A percentile compares a stretch with the other conserved stretches of the same genome.
Evolutionary conservation across 2,888 invertebrate species (phyloP).

Genomic region (Vannuccia rotundouncinata): DNA sequence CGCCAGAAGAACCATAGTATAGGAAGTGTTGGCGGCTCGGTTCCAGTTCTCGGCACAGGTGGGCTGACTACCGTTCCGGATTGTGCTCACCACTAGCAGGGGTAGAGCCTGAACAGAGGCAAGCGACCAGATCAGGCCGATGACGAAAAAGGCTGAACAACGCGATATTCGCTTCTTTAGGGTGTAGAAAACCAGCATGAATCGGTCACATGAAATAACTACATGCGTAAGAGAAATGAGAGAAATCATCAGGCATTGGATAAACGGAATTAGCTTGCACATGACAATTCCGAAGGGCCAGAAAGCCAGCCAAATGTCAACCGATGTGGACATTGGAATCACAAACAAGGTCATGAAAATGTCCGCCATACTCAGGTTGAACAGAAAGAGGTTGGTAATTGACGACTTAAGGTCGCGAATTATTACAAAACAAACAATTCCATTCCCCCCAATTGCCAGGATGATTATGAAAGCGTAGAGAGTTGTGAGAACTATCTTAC

Average conservation of each 20-base stretch:
- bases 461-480: constrained; percentile 24
- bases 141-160: neutral
- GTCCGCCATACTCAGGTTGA: constrained; percentile 35
- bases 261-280: constrained; percentile 31
- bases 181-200: constrained; percentile 34
- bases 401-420: constrained; percentile 28
- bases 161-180: constrained; percentile 29
- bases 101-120: neutral
- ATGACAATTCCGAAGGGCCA: constrained; percentile 30
- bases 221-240: constrained; percentile 35
- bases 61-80: neutral
- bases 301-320: constrained; percentile 28
- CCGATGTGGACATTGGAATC: constrained; percentile 31
- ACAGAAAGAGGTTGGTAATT: constrained; percentile 35
- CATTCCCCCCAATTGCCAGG: constrained; percentile 21
- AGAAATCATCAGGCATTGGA: constrained; percentile 33
- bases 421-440: constrained; percentile 28
- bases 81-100: constrained; percentile 18
- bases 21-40: constrained; percentile 2
- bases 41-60: constrained; percentile 27
- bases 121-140: constrained; percentile 4
- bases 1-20: constrained; percentile 29
- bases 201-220: constrained; percentile 35
- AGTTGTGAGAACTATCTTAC: neutral
- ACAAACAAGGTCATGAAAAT: constrained; percentile 29